phyloP scores from a whole-genome alignment of 2,113 vertebrate species.

The Ascaphus truei region DNA sequence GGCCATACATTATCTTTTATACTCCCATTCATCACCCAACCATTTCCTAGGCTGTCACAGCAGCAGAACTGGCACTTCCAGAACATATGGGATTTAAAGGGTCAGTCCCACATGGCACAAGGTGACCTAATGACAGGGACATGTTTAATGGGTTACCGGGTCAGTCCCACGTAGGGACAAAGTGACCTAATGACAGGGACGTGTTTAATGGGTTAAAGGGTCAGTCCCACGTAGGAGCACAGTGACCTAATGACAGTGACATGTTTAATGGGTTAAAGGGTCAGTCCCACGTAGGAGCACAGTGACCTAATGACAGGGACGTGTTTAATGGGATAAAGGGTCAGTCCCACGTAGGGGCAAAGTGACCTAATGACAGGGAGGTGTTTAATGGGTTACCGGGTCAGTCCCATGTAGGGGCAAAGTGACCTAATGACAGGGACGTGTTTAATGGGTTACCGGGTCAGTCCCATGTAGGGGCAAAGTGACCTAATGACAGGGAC shows the following conservation, averaged over 20 bases:
- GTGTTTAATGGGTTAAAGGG: background rate
- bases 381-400: background rate
- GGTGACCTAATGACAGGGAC: background rate
- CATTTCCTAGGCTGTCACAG: background rate
- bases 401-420: background rate
- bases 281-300: background rate
- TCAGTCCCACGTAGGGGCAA: background rate
- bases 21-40: slow-evolving; percentile 9
- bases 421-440: background rate
- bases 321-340: background rate
- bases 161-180: background rate
- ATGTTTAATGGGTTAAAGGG: background rate
- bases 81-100: background rate
- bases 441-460: background rate
- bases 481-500: background rate
- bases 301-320: background rate
- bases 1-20: slow-evolving; percentile 21
- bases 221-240: background rate
- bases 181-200: background rate
- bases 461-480: background rate
- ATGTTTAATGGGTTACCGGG: background rate
- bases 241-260: background rate
- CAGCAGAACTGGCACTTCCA: background rate
- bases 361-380: background rate
- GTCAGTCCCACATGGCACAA: background rate